Evolutionary conservation across 2,113 vertebrate genomes (phyloP), one percentile per base, ranked within the genome.

Genomic region (Garra rufa): DNA sequence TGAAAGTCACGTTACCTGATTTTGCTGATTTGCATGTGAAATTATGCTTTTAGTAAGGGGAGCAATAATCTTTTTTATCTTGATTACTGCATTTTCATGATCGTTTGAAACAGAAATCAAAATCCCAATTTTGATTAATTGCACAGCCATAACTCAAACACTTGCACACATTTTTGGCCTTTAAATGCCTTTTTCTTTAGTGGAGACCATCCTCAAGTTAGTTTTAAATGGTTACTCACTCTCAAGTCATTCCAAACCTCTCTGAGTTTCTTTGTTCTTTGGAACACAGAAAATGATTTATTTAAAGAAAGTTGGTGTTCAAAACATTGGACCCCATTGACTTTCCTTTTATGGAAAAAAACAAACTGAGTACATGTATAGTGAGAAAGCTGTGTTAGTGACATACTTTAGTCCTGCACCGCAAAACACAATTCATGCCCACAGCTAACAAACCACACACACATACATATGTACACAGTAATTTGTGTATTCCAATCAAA

Each of bases 361-460:
- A 38, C 63, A 5, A 34, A 67, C 63, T 34, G 17, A 34, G 30
- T 67, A 19, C 28, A 28, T 75, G 8, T 50, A 50, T 50, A 9
- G 24, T 75, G 14, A 50, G 24, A 50, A 75, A 30, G 8, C 38
- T 48, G 2, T 50, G 43, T 75, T 75, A 21, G 73, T 10, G 6
- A 73, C 13, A 28, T 19, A 74, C 24, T 46, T n/a, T 63, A 38
- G 11, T 74, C 24, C 3, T 6, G 15, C 8, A 28, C 8, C 7
- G 15, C 73, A 15, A 50, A 8, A 6, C 46, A 6, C 46, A 75
- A 17, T 28, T 28, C 44, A 2, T 28, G 8, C 43, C 43, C 13
- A 48, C 70, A 74, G 24, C 26, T 46, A 55, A 78, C 71, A 67
- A 13, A n/a, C 61, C 50, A 73, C 75, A 77, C 59, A 55, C 71